These are phyloP conservation scores for human DNA, from an alignment of 2,113 vertebrate species.

Conservation along the genomic window GRCh38 chr4:41481001-41481500, in stretches of 20 bases:
- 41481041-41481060: slow-evolving; percentile 72
- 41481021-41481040: slow-evolving; percentile 30
- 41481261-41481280: neutral
- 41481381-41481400: neutral
- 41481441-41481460: neutral
- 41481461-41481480: neutral
- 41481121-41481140: slow-evolving; percentile 68
- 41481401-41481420: neutral
- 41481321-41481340: neutral
- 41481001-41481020: slow-evolving; percentile 67
- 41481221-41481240: slow-evolving; percentile 46
- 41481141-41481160: slow-evolving; percentile 49
- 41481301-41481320: neutral
- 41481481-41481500: neutral
- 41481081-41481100: slow-evolving; percentile 75
- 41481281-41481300: neutral
- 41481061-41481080: slow-evolving; percentile 76
- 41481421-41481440: neutral
- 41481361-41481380: neutral
- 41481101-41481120: slow-evolving; percentile 76
- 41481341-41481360: neutral
- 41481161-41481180: slow-evolving; percentile 38
- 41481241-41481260: neutral
- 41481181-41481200: slow-evolving; percentile 65
- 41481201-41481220: slow-evolving; percentile 51